Conservation (phyloP, 2,888 invertebrate species). For the Dioctria linearis region DNA sequence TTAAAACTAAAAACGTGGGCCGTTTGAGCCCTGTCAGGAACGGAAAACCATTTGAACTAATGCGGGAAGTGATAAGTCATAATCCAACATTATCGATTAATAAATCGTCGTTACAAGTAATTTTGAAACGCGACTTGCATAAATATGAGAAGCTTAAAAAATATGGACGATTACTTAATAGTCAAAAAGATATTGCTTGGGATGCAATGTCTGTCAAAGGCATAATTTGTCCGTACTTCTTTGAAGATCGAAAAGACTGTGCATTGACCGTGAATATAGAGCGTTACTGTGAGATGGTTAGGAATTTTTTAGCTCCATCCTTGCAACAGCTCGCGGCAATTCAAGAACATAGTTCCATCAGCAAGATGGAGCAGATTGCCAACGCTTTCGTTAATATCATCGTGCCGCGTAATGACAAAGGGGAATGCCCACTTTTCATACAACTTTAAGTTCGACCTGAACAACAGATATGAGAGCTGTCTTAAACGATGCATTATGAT, state of each 20-base stretch:
- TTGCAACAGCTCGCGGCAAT: neutral
- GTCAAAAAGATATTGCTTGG: neutral
- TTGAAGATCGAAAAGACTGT: neutral
- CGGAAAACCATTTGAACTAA: no score
- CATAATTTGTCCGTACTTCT: neutral
- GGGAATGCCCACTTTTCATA: no score
- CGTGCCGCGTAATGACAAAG: no score
- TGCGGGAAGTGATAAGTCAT: neutral
- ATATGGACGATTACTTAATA: neutral
- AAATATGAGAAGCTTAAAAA: neutral
- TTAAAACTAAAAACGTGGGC: neutral
- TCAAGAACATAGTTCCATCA: neutral
- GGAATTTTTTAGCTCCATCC: neutral
- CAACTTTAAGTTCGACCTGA: no score
- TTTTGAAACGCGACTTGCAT: neutral
- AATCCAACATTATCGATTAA: neutral
- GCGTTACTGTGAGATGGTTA: neutral
- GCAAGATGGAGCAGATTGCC: neutral
- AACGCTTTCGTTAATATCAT: no score
- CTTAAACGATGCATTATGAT: no score
- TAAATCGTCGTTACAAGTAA: neutral
- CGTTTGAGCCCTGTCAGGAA: neutral
- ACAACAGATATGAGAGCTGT: no score
- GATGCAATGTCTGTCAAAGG: neutral
- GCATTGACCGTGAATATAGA: neutral